Base-by-base conservation (phyloP, 2,797 vertebrate genomes). In the Coregonus ussuriensis region DNA sequence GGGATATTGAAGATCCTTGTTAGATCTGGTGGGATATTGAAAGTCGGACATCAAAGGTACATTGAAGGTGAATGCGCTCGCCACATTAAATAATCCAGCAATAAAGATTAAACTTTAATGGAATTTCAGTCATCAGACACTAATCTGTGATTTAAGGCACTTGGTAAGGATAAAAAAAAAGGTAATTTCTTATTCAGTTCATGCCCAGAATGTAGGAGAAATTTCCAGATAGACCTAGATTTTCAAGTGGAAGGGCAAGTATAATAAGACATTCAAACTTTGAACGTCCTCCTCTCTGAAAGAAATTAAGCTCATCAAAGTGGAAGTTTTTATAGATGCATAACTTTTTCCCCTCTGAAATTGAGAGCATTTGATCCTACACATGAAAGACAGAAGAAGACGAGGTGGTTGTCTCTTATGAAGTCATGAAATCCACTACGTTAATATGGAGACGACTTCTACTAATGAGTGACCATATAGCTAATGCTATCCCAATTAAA, bases 121-220 rank as follows among this genome's bases (percentile, higher is more conserved):
- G 77, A 82, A 85, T 83, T 81, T 47, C 77, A 76, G 79, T 89
- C 82, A 88, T 84, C 81, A 88, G 78, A 53, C 75, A 82, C 79
- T 84, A 79, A 86, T 88, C 88, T 88, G 84, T 82, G 75, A 87
- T 84, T 87, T 85, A 79, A 85, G 81, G 79, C 80, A 81, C 78
- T 85, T 84, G 81, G 82, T 66, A 37, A 75, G 77, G 67, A 84
- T 76, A 0, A 9, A 0, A 47, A 80, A 86, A 88, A 86, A 79
- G 76, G 77, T 83, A 31, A 85, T 86, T 83, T 81, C 68, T 33
- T 3, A 33, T 2, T 3, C 31, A 33, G 25, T 78, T 77, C 76
- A 72, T 51, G 71, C 79, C 25, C 75, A 74, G 70, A 82, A 75
- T 80, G 78, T 77, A 85, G 74, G 79, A 77, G 53, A 71, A 16